Base-by-base conservation (phyloP, 2,888 invertebrate genomes). In the Pediacus dermestoides region DNA sequence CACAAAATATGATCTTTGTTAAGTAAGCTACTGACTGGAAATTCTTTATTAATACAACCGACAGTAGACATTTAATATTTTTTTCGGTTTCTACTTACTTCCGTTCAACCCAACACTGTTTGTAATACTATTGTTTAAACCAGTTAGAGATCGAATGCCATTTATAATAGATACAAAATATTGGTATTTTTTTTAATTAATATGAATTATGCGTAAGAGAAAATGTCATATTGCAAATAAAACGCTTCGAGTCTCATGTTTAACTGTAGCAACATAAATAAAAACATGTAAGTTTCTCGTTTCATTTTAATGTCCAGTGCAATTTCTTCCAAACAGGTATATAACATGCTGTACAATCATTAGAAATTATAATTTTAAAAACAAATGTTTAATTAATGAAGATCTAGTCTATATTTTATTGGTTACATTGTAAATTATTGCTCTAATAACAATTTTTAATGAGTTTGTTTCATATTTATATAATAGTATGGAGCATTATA, bases 331-430 rank as follows among this genome's bases (percentile, higher is more conserved):
- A n/a, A n/a, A 23, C 23, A 23, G 14, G 12, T 26, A 30, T 10
- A 30, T 12, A 12, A 35, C 35, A 37, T 26, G 35, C 26, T 41
- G 37, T 34, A 37, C 36, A 34, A 38, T 30, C 42, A 50, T 50
- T 45, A 49, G 38, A 50, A 53, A 52, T 48, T 53, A 41, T 47
- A 52, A 52, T 52, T 38, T 14, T 28, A 37, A 39, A 38, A 28
- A 44, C 42, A 48, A 54, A 48, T 49, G 50, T 53, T 47, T 52
- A 50, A 48, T 51, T 46, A 48, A 52, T 50, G 50, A 50, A 42
- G 41, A 31, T 25, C 27, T 38, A 28, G 32, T 37, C 37, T 25
- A 40, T 38, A 35, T 34, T 37, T 10, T 37, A 14, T 25, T 16
- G 26, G 16, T 28, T 13, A n/a, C 21, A 13, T 22, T 22, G 12